A percentile compares a stretch with the other conserved stretches of the same genome.
Evolutionary conservation across 1,140 invertebrate genomes (phyloP).

Genomic region (Heterodera schachtii): DNA sequence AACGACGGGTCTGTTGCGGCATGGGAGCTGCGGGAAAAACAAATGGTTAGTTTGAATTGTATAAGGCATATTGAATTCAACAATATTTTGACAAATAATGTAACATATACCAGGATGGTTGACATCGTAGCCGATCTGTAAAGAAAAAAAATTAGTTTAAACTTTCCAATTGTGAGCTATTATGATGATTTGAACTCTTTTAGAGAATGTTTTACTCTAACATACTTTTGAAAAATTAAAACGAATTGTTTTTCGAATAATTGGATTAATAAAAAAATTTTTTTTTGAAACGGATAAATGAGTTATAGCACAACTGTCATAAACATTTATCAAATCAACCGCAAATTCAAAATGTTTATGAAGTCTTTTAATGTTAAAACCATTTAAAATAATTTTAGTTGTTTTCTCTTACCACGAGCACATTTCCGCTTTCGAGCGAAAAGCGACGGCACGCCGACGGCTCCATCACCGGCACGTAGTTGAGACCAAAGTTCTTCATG

Average conservation of each 20-base stretch:
- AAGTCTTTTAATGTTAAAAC: background rate
- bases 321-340: no score
- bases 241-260: no score
- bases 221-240: no score
- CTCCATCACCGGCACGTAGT: slow-evolving; percentile 22
- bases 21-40: background rate
- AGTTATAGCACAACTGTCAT: no score
- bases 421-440: slow-evolving; percentile 11
- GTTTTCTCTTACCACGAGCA: slow-evolving; percentile 20
- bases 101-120: background rate
- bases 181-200: no score
- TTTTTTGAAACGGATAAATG: no score
- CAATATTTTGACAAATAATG: background rate
- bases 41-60: background rate
- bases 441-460: background rate
- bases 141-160: background rate
- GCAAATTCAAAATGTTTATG: no score
- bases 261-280: no score
- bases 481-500: slow-evolving; percentile 23
- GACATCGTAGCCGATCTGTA: slow-evolving; percentile 9
- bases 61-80: no score
- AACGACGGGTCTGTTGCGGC: background rate
- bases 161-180: no score
- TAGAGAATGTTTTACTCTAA: no score
- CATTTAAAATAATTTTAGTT: background rate